Percentiles rank a stretch among this genome's conserved stretches.
Evolutionary conservation across 2,797 vertebrate genomes (phyloP).

Genomic region (Muscicapa striata): DNA sequence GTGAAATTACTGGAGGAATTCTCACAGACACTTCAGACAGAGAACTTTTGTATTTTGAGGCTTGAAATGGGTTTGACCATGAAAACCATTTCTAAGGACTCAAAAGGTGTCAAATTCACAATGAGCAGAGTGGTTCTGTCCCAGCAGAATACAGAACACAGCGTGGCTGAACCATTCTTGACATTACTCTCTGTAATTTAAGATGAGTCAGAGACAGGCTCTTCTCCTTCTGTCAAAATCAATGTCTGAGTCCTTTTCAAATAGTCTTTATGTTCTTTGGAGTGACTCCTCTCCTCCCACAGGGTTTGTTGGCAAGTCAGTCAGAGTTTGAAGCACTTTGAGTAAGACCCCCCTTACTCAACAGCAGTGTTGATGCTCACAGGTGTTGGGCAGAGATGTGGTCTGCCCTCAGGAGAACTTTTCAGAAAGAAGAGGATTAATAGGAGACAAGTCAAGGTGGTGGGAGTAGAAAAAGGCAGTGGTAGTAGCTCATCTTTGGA

Average conservation of each 20-base stretch:
- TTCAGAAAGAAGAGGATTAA: background rate
- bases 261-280: background rate
- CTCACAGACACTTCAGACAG: background rate
- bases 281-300: background rate
- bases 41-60: background rate
- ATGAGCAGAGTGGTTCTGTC: background rate
- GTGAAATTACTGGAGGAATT: background rate
- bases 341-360: rapidly evolving
- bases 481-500: background rate
- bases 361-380: background rate
- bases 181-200: background rate
- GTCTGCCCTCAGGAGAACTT: background rate
- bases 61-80: background rate
- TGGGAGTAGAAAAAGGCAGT: background rate
- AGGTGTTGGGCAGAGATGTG: background rate
- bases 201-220: background rate
- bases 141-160: background rate
- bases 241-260: background rate
- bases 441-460: rapidly evolving
- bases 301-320: background rate
- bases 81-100: background rate
- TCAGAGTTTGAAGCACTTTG: background rate
- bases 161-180: background rate
- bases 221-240: background rate
- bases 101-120: background rate